Evolutionary conservation across 1,140 invertebrate species (phyloP).

Genomic region (Nephila pilipes): DNA sequence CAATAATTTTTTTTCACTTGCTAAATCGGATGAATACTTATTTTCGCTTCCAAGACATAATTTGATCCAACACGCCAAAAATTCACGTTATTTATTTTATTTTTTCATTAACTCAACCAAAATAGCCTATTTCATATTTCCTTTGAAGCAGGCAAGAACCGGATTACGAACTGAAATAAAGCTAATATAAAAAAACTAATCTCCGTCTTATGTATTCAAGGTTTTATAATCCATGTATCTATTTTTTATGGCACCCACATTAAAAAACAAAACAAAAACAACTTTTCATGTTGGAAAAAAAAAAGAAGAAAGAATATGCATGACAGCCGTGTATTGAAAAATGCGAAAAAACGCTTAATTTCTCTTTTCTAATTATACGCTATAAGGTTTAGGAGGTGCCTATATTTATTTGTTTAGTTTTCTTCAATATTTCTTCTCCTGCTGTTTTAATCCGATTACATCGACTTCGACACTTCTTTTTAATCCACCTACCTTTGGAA

Average conservation of each 20-base stretch:
- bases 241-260: neutral
- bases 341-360: slow-evolving; percentile 33
- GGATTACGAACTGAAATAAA: neutral
- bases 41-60: no score
- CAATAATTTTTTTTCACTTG: no score
- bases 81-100: neutral
- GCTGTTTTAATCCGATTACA: slow-evolving; percentile 63
- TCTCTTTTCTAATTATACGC: slow-evolving; percentile 51
- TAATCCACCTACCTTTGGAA: slow-evolving; percentile 30
- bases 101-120: slow-evolving; percentile 5
- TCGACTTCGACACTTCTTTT: slow-evolving; percentile 59
- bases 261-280: neutral
- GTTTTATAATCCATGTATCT: neutral
- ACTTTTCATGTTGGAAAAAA: neutral
- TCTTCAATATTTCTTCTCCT: slow-evolving; percentile 13
- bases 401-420: slow-evolving; percentile 50
- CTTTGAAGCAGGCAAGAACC: neutral
- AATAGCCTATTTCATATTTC: neutral
- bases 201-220: neutral
- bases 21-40: no score
- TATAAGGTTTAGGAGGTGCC: slow-evolving; percentile 20
- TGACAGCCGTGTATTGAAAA: neutral
- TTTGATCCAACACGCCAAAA: no score
- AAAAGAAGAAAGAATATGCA: neutral
- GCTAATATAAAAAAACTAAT: neutral